Conservation (phyloP, 2,113 vertebrate species). For the Hippolais icterina region DNA sequence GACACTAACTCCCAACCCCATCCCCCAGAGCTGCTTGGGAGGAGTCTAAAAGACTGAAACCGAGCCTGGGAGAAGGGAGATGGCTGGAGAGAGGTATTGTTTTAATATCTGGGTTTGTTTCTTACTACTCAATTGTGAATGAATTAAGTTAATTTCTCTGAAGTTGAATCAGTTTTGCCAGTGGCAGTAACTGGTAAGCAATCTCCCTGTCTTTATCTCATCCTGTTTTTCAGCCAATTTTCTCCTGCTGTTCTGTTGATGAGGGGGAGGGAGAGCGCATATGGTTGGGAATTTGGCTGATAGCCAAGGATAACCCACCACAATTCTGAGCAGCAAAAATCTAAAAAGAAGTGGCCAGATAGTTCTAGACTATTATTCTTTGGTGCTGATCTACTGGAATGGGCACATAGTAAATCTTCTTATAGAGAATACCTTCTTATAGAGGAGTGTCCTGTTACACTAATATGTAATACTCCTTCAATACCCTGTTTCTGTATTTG, state of each 20-base stretch:
- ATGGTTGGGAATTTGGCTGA: neutral
- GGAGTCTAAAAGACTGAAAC: neutral
- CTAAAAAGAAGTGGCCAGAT: neutral
- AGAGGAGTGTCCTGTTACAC: neutral
- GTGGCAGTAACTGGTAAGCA: neutral
- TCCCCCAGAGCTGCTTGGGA: neutral
- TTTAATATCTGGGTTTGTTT: neutral
- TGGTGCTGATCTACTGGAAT: neutral
- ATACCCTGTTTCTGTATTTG: neutral
- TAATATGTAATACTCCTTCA: neutral
- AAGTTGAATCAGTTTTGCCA: neutral
- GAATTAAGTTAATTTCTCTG: neutral
- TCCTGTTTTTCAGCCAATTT: neutral
- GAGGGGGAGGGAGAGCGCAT: neutral
- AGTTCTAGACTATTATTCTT: neutral
- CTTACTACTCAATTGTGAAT: neutral
- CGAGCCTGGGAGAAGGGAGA: neutral
- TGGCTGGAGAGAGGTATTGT: neutral
- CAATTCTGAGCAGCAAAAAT: neutral
- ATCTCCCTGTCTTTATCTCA: neutral
- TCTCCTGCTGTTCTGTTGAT: neutral
- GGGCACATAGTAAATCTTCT: neutral
- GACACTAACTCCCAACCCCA: neutral
- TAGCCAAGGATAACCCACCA: neutral
- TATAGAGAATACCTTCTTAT: neutral